Evolutionary conservation across 1,140 invertebrate genomes (phyloP).

Genomic region (Drosophila fuyamai): DNA sequence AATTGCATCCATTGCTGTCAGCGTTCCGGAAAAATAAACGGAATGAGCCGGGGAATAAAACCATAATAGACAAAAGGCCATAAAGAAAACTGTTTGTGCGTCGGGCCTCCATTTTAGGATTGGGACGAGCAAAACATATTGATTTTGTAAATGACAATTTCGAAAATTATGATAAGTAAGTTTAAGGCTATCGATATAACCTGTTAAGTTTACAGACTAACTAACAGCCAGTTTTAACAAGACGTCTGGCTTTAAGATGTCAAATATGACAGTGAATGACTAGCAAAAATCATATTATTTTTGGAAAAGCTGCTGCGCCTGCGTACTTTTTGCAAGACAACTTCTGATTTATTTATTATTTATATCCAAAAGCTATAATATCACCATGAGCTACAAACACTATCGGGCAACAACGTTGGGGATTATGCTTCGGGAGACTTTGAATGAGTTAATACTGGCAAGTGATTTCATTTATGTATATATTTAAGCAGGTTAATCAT

Average conservation of each 20-base stretch:
- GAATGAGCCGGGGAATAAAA: not conserved
- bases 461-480: not conserved
- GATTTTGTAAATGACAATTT: too few species aligned
- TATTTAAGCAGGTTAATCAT: not conserved
- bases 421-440: not conserved
- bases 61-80: too few species aligned
- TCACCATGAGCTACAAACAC: not conserved
- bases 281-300: not conserved
- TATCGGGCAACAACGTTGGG: not conserved
- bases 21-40: not conserved
- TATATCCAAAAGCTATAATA: not conserved
- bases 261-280: not conserved
- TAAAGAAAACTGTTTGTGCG: too few species aligned
- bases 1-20: slow-evolving; percentile 23
- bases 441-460: not conserved
- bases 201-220: too few species aligned
- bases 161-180: too few species aligned
- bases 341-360: not conserved
- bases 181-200: too few species aligned
- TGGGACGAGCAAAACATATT: too few species aligned
- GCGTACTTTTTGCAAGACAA: not conserved
- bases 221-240: not conserved
- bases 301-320: not conserved
- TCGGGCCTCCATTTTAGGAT: too few species aligned
- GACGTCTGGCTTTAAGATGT: not conserved